Evolutionary conservation across 2,113 vertebrate genomes (phyloP), one percentile per base, ranked within the genome.

Genomic region (Triplophysa rosa): DNA sequence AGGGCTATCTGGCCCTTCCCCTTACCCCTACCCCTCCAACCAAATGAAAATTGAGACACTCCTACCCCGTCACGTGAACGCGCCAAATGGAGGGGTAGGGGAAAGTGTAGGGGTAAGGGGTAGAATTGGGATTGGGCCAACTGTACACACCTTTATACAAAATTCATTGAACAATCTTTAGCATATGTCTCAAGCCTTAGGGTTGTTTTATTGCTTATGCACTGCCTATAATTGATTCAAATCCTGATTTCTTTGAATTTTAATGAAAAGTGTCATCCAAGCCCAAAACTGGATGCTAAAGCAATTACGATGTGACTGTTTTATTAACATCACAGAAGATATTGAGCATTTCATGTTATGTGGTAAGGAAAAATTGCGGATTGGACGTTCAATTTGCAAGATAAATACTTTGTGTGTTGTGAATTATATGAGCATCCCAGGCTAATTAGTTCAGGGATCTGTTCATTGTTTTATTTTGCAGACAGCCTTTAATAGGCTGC

Each of bases 381-480:
- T 9, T 56, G 21, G 69, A 73, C 11, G 33, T 67, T 29, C 21
- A 62, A 76, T 23, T 54, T 23, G 37, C 7, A 8, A 33, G 64
- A 78, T 78, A 21, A 69, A 49, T 79, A 74, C 23, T 64, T 81
- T 64, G 29, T 71, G 47, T 58, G 37, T 81, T 74, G 73, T 70
- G 49, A 80, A 67, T 82, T 84, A 69, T 82, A 67, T 73, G 65
- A 72, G 65, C 69, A 61, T 75, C 19, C 56, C 23, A n/a, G 59
- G 70, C 64, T 82, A 82, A 84, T 84, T 84, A 84, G 80, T 79
- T 84, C 71, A 82, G 77, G 83, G 66, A 84, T 62, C 66, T 54
- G 77, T 67, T 79, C 78, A 77, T 84, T 82, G 80, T 82, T 77
- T 82, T 76, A 79, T 81, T 82, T 84, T 72, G 72, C 72, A 71